Percentiles rank a stretch among this genome's conserved stretches.
Conservation (phyloP, 2,888 invertebrate species). For the Stegophylla sp. region DNA sequence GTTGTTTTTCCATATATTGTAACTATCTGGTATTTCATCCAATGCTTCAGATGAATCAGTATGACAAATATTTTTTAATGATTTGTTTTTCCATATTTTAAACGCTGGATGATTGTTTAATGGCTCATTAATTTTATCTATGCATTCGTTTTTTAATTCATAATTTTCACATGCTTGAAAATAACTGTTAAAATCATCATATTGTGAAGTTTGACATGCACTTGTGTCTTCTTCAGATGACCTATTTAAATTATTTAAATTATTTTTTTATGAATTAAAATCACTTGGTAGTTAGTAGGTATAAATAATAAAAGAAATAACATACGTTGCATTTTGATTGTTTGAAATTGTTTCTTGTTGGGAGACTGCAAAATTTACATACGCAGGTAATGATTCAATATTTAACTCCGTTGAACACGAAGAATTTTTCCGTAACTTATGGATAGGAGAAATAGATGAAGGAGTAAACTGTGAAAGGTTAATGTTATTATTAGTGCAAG, state of each 20-base stretch:
- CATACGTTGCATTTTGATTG: conserved; percentile 45
- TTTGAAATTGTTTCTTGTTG: conserved; percentile 48
- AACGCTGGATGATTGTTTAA: conserved; percentile 48
- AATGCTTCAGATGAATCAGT: conserved; percentile 85
- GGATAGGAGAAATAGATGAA: conserved; percentile 71
- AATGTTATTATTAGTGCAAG: conserved; percentile 63
- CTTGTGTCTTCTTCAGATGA: conserved; percentile 52
- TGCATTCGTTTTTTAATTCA: conserved; percentile 46
- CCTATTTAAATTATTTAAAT: neutral
- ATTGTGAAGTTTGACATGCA: conserved; percentile 55
- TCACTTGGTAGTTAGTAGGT: too few species aligned
- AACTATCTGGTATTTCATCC: conserved; percentile 66
- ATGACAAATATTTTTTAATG: conserved; percentile 70
- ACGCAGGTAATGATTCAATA: conserved; percentile 73
- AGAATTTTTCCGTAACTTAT: conserved; percentile 68
- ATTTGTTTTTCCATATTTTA: conserved; percentile 61
- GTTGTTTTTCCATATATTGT: conserved; percentile 50
- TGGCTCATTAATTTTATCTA: conserved; percentile 37
- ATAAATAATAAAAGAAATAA: neutral
- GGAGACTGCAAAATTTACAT: conserved; percentile 79
- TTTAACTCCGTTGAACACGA: conserved; percentile 61
- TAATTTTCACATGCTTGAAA: conserved; percentile 43
- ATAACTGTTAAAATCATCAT: conserved; percentile 56
- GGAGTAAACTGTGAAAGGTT: conserved; percentile 59
- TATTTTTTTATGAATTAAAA: neutral